Evolutionary conservation across 2,888 invertebrate species (phyloP), one percentile per base, ranked within the genome.

Genomic region (Papilio gigon): DNA sequence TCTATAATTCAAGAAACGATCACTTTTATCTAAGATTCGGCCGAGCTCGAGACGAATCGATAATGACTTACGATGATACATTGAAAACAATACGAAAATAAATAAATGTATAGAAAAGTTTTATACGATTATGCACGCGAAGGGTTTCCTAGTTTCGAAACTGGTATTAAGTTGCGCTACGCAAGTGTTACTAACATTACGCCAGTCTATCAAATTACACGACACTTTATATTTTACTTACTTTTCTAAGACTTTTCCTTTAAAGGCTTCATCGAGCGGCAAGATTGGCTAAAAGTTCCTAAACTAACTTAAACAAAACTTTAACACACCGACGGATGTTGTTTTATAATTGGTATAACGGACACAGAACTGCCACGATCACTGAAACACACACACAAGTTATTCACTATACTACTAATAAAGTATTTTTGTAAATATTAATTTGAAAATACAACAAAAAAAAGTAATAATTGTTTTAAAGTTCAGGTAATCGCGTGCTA

Each of bases 231-330:
- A 77, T 71, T 70, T 56, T 71, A 80, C 79, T 80, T 81, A 83
- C 80, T 79, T 82, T 82, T 81, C 78, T 74, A 74, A 74, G 80
- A 74, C 83, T 83, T 77, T 85, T 86, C 84, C 80, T 76, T 71
- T 74, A 79, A 83, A 73, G 84, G 85, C 82, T 84, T 87, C 80
- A 78, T 80, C 72, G 74, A 27, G 14, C 25, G 44, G 64, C 47
- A 47, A 65, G 33, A 30, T 50, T 64, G 65, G 65, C 50, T 35
- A 22, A 77, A 76, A 77, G 75, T 74, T 77, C 17, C 75, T 71
- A 71, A 75, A 76, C 70, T 47, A 47, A 12, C 47, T 20, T 47
- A 47, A n/a, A 71, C 72, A 69, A 73, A 56, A 77, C 74, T 71
- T 68, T 42, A 60, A 65, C 59, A 69, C 65, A 30, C 61, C 73